Base-by-base conservation (phyloP, 1,140 invertebrate genomes). In the Drosophila lowei region DNA sequence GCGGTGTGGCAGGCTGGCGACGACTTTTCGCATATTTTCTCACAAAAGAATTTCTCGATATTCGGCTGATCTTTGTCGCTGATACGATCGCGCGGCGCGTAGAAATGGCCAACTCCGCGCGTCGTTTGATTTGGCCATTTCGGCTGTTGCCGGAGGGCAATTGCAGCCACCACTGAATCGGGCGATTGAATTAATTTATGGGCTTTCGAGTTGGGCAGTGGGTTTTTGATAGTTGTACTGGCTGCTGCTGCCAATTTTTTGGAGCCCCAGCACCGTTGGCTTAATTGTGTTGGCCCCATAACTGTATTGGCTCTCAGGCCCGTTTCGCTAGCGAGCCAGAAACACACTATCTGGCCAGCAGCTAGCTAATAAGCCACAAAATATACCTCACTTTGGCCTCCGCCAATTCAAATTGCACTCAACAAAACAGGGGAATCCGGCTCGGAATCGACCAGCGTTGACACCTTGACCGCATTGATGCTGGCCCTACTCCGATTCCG, bases 171-270 rank as follows among this genome's bases (percentile, higher is more conserved):
- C 74, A 65, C 41, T 13, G 11, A 38, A 38, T 38, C 54, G 30
- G 65, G 15, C 77, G 77, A 70, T 83, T 83, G 73, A 80, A 86
- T 85, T 86, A 86, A 85, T 86, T 85, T 85, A 81, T 86, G 72
- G 66, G 58, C 72, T 72, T 59, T 77, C 50, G 44, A 38, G 55
- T 74, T 78, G 70, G 56, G 50, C 52, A 52, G 16, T 64, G 50
- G 50, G 41, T 49, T 68, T 65, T 34, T 67, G 62, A 47, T 53
- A 49, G 28, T 83, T 81, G 63, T 81, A 50, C 62, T 60, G 50
- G 50, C 73, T 30, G 30, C 79, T 70, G 79, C 34, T 38, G 34
- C 34, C 34, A 13, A 38, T 38, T 38, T 49, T 49, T 49, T 41
- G 47, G 52, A 13, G 8, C 7, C 30, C 0, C 30, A 30, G 8